Evolutionary conservation across 2,888 invertebrate species (phyloP), one percentile per base, ranked within the genome.

Genomic region (Drosophila rubida): DNA sequence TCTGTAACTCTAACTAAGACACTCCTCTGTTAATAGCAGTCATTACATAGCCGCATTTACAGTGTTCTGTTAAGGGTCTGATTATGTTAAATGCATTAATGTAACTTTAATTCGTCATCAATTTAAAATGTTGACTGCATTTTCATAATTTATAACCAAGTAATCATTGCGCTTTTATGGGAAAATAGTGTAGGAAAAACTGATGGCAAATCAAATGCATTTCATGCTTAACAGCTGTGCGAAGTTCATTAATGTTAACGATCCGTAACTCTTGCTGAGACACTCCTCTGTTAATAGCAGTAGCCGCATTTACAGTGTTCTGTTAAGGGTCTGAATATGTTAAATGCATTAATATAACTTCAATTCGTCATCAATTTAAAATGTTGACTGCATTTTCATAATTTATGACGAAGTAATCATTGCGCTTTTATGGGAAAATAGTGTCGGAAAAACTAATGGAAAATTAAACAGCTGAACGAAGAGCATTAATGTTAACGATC

Each of bases 371-470:
- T n/a, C n/a, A n/a, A n/a, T n/a, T n/a, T 41, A 30, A 23, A 9
- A 46, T 32, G 27, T 50, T 6, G 8, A 54, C 37, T 50, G 23
- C 23, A 50, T 42, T 51, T 49, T 19, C 22, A 39, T 44, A 16
- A 51, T 51, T 42, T 32, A 27, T 16, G n/a, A 23, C n/a, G n/a
- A 19, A 39, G 39, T 48, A 6, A 42, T 13, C 9, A 1, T 9
- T 6, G 13, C 2, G 22, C 13, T 41, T 53, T 22, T n/a, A 41
- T 51, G 42, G 22, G 19, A 22, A 42, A 32, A 32, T 11, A n/a
- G 4, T 35, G 23, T 23, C 13, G 23, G 13, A 25, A 32, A n/a
- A n/a, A 23, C 4, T 14, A 6, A 11, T 14, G 25, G 8, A 9
- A 27, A 16, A 27, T 13, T 3, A 42, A 42, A 32, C 35, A 14